Conservation (phyloP, 2,888 invertebrate genomes). For the Microplitis deprimator region DNA sequence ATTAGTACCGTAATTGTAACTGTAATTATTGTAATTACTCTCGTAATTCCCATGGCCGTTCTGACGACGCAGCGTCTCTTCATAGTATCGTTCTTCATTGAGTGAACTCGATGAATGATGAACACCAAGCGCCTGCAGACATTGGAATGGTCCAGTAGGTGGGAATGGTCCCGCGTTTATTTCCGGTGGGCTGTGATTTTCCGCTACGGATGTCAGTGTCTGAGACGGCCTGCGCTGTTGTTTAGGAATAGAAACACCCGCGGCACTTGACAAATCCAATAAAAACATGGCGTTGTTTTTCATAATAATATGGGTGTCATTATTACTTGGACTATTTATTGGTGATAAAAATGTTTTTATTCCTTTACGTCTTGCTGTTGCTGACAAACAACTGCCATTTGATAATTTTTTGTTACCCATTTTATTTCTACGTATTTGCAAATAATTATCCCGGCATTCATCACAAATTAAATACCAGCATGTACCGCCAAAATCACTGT, state of each 20-base stretch:
- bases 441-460: conserved; percentile 86
- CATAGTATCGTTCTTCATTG: conserved; percentile 68
- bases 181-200: conserved; percentile 75
- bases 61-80: conserved; percentile 72
- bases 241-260: conserved; percentile 72
- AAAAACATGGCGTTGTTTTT: conserved; percentile 96
- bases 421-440: conserved; percentile 66
- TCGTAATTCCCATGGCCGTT: conserved; percentile 67
- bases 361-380: conserved; percentile 54
- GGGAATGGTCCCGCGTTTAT: conserved; percentile 73
- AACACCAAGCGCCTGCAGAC: conserved; percentile 74
- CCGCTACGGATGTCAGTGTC: conserved; percentile 74
- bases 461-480: conserved; percentile 96
- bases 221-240: conserved; percentile 67
- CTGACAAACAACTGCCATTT: conserved; percentile 51
- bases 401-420: conserved; percentile 62
- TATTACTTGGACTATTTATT: conserved; percentile 66
- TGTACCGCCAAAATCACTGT: conserved; percentile 84
- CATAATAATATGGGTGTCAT: conserved; percentile 81
- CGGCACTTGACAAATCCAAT: conserved; percentile 88
- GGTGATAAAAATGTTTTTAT: conserved; percentile 62
- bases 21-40: conserved; percentile 58
- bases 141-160: conserved; percentile 76
- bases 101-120: conserved; percentile 57
- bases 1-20: conserved; percentile 52